These are phyloP conservation scores for Dryobates pubescens DNA, from an alignment of 2,797 vertebrate genomes.

Conservation along the genomic window DNA sequence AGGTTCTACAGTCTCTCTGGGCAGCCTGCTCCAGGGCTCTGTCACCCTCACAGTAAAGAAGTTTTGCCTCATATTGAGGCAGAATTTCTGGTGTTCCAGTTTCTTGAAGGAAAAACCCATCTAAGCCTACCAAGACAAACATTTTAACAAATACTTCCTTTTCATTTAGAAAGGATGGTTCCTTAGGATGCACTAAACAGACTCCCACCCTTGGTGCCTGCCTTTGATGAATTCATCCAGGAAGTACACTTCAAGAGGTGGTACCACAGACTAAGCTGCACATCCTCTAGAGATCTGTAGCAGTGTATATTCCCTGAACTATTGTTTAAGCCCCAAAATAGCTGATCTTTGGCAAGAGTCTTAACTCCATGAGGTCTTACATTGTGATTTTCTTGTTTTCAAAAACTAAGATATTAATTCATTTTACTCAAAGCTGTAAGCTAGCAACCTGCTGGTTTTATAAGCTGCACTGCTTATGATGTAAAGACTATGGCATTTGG, in stretches of 20 bases:
- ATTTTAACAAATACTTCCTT: not conserved
- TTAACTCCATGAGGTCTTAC: not conserved
- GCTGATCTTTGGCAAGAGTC: not conserved
- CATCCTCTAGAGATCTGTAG: not conserved
- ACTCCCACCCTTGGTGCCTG: not conserved
- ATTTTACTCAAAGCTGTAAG: conserved; percentile 2
- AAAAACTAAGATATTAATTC: not conserved
- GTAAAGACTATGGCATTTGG: not conserved
- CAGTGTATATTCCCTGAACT: not conserved
- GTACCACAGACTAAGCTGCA: not conserved
- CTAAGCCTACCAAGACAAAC: too few relatives aligned
- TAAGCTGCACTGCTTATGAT: not conserved
- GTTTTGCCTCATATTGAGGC: too few relatives aligned
- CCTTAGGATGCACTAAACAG: not conserved
- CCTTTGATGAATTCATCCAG: not conserved
- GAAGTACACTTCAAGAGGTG: not conserved
- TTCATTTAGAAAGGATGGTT: not conserved
- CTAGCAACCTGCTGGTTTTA: not conserved
- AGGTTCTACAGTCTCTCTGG: too few relatives aligned
- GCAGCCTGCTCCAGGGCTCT: too few relatives aligned
- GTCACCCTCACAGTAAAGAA: too few relatives aligned
- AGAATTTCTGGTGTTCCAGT: too few relatives aligned
- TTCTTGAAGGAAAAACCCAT: too few relatives aligned
- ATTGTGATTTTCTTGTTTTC: not conserved
- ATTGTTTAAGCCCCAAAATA: not conserved